Evolutionary conservation across 2,888 invertebrate genomes (phyloP).

Genomic region (Miltochrista miniata): DNA sequence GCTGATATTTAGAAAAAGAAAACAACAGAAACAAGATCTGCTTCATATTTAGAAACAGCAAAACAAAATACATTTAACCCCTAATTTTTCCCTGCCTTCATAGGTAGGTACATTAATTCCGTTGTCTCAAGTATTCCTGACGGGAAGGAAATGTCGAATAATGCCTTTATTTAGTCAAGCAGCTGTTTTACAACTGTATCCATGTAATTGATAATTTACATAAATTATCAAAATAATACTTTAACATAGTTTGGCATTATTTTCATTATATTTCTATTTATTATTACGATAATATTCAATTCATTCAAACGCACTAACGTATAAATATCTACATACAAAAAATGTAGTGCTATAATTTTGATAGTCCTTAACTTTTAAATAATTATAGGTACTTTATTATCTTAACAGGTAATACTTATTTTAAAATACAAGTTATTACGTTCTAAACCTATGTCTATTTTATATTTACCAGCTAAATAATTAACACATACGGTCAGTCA

Average conservation of each 20-base stretch:
- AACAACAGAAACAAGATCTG: too few species aligned
- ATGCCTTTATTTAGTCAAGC: constrained; percentile 12
- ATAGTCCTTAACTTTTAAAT: constrained; percentile 27
- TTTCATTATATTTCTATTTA: constrained; percentile 19
- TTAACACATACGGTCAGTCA: constrained; percentile 73
- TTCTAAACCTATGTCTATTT: constrained; percentile 24
- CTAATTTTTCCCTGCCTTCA: too few species aligned
- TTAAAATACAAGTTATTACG: constrained; percentile 20
- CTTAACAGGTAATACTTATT: constrained; percentile 15
- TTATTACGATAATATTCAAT: constrained; percentile 32
- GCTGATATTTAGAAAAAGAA: too few species aligned
- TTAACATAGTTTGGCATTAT: constrained; percentile 44
- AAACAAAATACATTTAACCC: too few species aligned
- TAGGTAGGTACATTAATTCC: too few species aligned
- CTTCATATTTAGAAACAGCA: too few species aligned
- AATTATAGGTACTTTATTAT: constrained; percentile 22
- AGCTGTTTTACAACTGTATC: constrained; percentile 37
- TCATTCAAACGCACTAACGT: constrained; percentile 33
- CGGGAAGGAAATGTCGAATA: too few species aligned
- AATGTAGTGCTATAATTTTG: constrained; percentile 21
- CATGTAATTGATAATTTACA: constrained; percentile 33
- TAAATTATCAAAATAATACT: constrained; percentile 28
- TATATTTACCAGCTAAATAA: constrained; percentile 50
- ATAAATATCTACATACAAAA: constrained; percentile 42
- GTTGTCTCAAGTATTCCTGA: too few species aligned